Evolutionary conservation across 1,140 invertebrate species (phyloP), one percentile per base, ranked within the genome.

Genomic region (Heterodera schachtii): DNA sequence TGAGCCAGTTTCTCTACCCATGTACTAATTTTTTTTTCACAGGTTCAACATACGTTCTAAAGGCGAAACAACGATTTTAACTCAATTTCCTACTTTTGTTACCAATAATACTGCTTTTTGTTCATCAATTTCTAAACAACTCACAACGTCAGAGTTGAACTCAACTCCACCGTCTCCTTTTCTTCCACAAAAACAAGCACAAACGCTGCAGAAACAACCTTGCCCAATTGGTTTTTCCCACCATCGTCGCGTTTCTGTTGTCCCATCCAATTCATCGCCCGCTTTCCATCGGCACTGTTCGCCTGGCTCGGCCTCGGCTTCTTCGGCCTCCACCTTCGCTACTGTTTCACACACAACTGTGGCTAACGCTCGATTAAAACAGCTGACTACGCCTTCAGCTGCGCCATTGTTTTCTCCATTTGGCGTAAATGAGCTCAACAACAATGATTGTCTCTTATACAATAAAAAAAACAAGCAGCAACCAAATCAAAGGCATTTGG

Each of bases 31-130:
- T 19, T 19, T 16, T 19, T 19, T 64, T 19, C 1, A 64, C 78
- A 84, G 83, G 83, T 84, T 84, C 60, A 67, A 64, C 60, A 66
- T 84, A 13, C 84, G 85, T 52, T 86, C 83, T 43, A 73, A 84
- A 47, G n/a, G 49, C 44, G 71, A 19, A 7, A 74, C 57, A 69
- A 69, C 84, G 80, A 78, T 64, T 73, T 64, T 82, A 13, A 47
- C 84, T 41, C 52, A 66, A 21, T 52, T 46, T 60, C 57, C 74
- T 74, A 84, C 73, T 64, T 46, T 31, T 73, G 64, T 60, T 43
- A 41, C 60, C 43, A 47, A 49, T 5, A 84, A 74, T 46, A 57
- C 82, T 81, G 66, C 64, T 43, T 47, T 64, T 31, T 57, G 73
- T 52, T n/a, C 81, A 43, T 19, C 52, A 7, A 41, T 57, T 19